Percentiles rank a stretch among this genome's conserved stretches.
Evolutionary conservation across 2,113 vertebrate genomes (phyloP).

Genomic region (Phylloscopus whistleri): DNA sequence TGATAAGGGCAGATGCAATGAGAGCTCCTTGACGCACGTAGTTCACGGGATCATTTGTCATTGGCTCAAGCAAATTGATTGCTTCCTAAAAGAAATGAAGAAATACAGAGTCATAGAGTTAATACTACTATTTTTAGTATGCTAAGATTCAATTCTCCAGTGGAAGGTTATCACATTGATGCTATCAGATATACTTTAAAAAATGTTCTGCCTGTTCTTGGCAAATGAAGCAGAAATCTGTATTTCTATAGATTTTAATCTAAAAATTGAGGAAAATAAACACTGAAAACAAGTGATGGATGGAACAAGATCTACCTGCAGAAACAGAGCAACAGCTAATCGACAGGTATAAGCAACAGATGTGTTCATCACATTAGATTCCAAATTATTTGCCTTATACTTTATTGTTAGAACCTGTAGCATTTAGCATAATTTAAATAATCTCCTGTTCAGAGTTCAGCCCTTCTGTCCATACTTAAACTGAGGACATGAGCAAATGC

Average conservation of each 20-base stretch:
- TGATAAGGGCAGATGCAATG: slow-evolving; percentile 95
- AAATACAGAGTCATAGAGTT: not conserved
- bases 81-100: slow-evolving; percentile 81
- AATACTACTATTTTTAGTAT: not conserved
- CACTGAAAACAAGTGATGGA: not conserved
- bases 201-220: not conserved
- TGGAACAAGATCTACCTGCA: not conserved
- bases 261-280: not conserved
- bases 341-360: not conserved
- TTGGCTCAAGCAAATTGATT: slow-evolving; percentile 96
- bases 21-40: slow-evolving; percentile 96
- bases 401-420: not conserved
- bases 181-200: not conserved
- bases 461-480: not conserved
- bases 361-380: not conserved
- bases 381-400: not conserved
- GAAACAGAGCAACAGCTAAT: not conserved
- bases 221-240: not conserved
- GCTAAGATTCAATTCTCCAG: not conserved
- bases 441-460: not conserved
- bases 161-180: not conserved
- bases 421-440: not conserved
- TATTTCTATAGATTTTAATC: not conserved
- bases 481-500: not conserved
- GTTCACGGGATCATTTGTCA: slow-evolving; percentile 99